Evolutionary conservation across 2,888 invertebrate genomes (phyloP), one percentile per base, ranked within the genome.

Genomic region (Eristalis intricaria): DNA sequence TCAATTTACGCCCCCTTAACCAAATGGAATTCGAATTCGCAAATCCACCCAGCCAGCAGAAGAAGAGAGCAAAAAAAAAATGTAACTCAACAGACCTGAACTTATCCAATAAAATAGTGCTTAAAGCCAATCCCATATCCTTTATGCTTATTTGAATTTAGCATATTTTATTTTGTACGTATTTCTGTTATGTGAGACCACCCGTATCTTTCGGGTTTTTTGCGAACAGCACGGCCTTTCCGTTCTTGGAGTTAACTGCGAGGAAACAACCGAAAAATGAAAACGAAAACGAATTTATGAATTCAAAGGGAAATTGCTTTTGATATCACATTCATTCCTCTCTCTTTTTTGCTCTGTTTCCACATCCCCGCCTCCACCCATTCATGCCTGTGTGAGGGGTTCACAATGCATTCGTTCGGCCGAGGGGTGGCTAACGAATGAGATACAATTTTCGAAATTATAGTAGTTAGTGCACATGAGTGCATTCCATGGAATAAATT

Each of bases 231-330:
- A 7, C 38, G 8, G 38, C 43, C 43, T 50, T 19, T 50, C 40
- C 23, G 10, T 60, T 63, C 66, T 68, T 71, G 13, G 40, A 60
- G 63, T 35, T 19, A 10, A 32, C 69, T 68, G 38, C 63, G 79
- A 83, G 71, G 29, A 64, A 68, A 80, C 58, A 69, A n/a, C 64
- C 71, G 32, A 78, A 77, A 78, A 74, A 38, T 64, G 26, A 77
- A 63, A 56, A 78, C 65, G 74, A 75, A 86, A 83, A 87, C 84
- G 76, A 84, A 87, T 84, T 87, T 87, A 84, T 80, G 69, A 87
- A 76, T 87, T 87, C 87, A 87, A 87, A 87, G 84, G 84, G 87
- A 87, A 87, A 87, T 87, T 87, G 87, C 87, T 83, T 84, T 84
- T 87, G 87, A 76, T 80, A 87, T 87, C 80, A 69, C 76, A 84